A percentile compares a stretch with the other conserved stretches of the same genome.
These are phyloP conservation scores for Madoqua kirkii DNA, from an alignment of 2,113 vertebrate genomes.

Conservation along the genomic window DNA sequence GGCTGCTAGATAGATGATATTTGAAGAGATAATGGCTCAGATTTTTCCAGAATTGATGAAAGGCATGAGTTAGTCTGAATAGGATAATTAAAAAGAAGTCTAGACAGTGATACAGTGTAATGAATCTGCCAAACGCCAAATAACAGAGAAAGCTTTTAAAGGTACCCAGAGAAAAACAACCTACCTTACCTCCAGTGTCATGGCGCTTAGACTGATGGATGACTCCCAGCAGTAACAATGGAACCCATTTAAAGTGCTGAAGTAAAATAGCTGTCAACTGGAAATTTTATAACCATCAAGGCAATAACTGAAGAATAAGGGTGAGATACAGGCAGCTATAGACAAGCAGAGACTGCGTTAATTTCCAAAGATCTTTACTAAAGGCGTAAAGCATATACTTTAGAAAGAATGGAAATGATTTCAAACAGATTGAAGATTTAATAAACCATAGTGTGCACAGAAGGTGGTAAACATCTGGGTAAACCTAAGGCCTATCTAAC, in stretches of 20 bases:
- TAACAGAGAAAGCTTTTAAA: neutral
- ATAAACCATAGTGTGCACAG: neutral
- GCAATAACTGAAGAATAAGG: neutral
- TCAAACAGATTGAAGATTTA: neutral
- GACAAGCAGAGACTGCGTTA: neutral
- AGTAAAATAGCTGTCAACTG: neutral
- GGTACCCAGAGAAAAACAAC: neutral
- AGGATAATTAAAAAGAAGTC: constrained; percentile 8
- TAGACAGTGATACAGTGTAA: neutral
- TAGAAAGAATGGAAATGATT: constrained; percentile 9
- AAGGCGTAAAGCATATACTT: neutral
- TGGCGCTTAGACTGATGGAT: neutral
- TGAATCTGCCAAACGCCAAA: neutral
- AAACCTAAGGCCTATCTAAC: neutral
- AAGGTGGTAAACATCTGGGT: neutral
- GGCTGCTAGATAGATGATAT: neutral
- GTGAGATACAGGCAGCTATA: neutral
- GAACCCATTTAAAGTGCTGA: neutral
- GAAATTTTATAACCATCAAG: neutral
- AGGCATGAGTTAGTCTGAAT: neutral
- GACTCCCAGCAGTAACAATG: neutral
- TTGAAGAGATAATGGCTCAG: neutral
- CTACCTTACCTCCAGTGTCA: neutral
- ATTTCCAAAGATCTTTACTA: neutral
- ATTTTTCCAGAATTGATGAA: constrained; percentile 1